Evolutionary conservation across 2,888 invertebrate species (phyloP).

Genomic region (Leptopterna dolabrata): DNA sequence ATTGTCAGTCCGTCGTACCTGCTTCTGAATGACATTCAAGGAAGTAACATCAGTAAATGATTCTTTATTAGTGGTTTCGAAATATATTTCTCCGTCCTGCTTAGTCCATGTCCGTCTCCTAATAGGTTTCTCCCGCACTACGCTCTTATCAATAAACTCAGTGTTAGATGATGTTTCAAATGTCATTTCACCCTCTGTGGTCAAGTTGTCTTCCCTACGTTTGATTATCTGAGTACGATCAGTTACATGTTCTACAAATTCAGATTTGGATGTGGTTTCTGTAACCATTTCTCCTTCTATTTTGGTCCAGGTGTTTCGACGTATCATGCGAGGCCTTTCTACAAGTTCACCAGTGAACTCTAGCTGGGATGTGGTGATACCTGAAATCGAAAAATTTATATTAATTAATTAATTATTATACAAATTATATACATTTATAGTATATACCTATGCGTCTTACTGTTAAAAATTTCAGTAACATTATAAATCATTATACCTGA

Average conservation of each 20-base stretch:
- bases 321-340: slow-evolving; percentile 74
- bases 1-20: slow-evolving; percentile 69
- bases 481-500: no score
- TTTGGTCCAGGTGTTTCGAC: slow-evolving; percentile 83
- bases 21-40: slow-evolving; percentile 62
- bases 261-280: slow-evolving; percentile 76
- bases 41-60: slow-evolving; percentile 66
- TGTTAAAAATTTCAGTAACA: no score
- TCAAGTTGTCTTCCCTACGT: slow-evolving; percentile 64
- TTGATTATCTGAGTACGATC: slow-evolving; percentile 72
- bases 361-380: slow-evolving; percentile 76
- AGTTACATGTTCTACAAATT: slow-evolving; percentile 70
- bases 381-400: slow-evolving; percentile 67
- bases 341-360: slow-evolving; percentile 78
- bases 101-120: slow-evolving; percentile 79
- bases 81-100: slow-evolving; percentile 76
- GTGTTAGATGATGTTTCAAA: slow-evolving; percentile 75
- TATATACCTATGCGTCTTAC: no score
- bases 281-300: slow-evolving; percentile 79
- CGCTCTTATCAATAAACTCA: slow-evolving; percentile 73
- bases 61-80: slow-evolving; percentile 74
- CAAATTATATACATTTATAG: neutral
- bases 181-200: slow-evolving; percentile 70
- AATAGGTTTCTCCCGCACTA: slow-evolving; percentile 71
- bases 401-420: neutral